Percentiles rank a stretch among this genome's conserved stretches.
phyloP scores from a whole-genome alignment of 2,797 vertebrate species.

The Carcharodon carcharias region DNA sequence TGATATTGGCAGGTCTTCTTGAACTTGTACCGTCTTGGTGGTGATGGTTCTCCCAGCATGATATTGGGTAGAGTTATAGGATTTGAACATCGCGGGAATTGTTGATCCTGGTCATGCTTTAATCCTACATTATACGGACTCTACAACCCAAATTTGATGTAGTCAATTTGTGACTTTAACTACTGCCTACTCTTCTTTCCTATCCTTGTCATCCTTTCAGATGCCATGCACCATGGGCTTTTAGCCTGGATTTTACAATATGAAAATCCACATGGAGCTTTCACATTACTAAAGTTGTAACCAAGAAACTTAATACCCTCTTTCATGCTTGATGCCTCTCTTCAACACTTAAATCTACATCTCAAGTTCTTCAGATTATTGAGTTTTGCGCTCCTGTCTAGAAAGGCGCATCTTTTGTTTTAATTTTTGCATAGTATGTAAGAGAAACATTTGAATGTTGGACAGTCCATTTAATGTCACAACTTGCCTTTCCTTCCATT shows the following conservation, averaged over 20 bases:
- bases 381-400: background rate
- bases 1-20: background rate
- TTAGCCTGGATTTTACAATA: background rate
- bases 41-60: background rate
- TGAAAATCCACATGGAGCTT: background rate
- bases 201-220: background rate
- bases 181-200: background rate
- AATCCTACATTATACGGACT: background rate
- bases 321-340: background rate
- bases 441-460: background rate
- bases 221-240: background rate
- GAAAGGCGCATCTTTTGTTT: background rate
- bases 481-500: background rate
- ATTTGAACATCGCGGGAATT: background rate
- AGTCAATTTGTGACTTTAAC: background rate
- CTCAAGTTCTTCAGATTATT: background rate
- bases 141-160: background rate
- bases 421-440: background rate
- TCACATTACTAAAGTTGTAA: background rate
- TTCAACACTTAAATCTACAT: background rate
- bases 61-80: background rate
- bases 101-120: background rate
- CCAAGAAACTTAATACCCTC: background rate
- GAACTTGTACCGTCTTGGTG: background rate
- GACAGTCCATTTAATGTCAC: background rate